These are phyloP conservation scores for Meloidogyne chitwoodi DNA, from an alignment of 1,140 invertebrate genomes.

Conservation along the genomic window DNA sequence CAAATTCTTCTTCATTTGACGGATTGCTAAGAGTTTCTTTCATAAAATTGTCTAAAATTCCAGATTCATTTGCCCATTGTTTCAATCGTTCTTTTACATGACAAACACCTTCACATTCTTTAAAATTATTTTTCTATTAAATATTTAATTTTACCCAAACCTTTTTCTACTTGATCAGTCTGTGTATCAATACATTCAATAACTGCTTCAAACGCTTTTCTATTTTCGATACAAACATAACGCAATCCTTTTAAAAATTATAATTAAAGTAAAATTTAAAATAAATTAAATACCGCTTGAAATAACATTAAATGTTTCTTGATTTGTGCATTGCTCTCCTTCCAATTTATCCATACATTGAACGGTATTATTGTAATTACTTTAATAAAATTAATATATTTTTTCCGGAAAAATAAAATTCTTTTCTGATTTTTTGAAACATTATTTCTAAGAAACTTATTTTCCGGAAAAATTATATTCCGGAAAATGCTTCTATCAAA, in stretches of 20 bases:
- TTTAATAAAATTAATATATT: too few species aligned
- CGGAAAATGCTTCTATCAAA: too few species aligned
- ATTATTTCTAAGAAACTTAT: too few species aligned
- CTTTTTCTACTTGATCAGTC: slow-evolving; percentile 14
- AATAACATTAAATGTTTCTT: slow-evolving; percentile 26
- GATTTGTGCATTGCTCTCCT: slow-evolving; percentile 15
- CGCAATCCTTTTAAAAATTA: neutral
- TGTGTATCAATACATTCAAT: slow-evolving; percentile 31
- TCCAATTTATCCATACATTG: slow-evolving; percentile 19
- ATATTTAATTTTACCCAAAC: neutral
- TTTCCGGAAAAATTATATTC: neutral
- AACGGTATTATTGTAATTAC: slow-evolving; percentile 29
- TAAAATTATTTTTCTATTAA: neutral
- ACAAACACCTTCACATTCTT: slow-evolving; percentile 27
- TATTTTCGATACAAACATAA: slow-evolving; percentile 28
- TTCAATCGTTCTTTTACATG: slow-evolving; percentile 24
- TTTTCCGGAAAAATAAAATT: neutral
- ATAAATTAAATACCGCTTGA: slow-evolving; percentile 19
- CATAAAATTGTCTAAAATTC: slow-evolving; percentile 24
- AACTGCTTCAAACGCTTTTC: slow-evolving; percentile 30
- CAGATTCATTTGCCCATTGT: slow-evolving; percentile 28
- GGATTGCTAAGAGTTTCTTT: slow-evolving; percentile 2
- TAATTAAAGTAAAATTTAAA: neutral
- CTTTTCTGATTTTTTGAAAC: too few species aligned
- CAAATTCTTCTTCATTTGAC: slow-evolving; percentile 6